Conservation (phyloP, 2,888 invertebrate genomes). For the Himalopsyche kuldschensis region DNA sequence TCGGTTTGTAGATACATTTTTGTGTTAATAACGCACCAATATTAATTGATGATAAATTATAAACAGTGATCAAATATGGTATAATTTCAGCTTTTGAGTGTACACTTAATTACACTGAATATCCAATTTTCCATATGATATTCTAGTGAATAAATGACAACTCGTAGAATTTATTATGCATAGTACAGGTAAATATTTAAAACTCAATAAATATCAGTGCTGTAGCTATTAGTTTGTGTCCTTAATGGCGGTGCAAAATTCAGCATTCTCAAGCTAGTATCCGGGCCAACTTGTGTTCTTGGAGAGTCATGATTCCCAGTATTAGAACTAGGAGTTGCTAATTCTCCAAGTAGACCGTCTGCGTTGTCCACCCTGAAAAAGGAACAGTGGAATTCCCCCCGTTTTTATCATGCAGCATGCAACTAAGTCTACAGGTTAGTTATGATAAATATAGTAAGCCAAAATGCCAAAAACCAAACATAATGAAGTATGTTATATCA, state of each 20-base stretch:
- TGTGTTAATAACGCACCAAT: no score
- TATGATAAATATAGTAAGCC: no score
- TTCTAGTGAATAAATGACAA: no score
- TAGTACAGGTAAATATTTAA: background rate
- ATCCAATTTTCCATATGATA: no score
- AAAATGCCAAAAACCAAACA: no score
- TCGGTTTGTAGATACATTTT: background rate
- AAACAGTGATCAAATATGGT: no score
- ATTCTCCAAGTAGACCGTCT: conserved; percentile 1
- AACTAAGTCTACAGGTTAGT: conserved; percentile 7
- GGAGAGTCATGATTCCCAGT: conserved; percentile 4
- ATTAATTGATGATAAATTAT: no score
- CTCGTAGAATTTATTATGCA: no score
- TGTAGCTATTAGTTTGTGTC: conserved; percentile 18
- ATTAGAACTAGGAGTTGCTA: background rate
- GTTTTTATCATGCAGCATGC: conserved; percentile 38
- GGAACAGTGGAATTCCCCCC: conserved; percentile 31
- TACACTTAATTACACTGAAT: no score
- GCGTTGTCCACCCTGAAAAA: conserved; percentile 26
- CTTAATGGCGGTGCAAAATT: background rate
- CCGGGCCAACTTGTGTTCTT: conserved; percentile 22
- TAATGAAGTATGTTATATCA: no score
- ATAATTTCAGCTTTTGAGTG: no score
- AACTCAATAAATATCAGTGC: conserved; percentile 35
- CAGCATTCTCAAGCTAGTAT: conserved; percentile 16